Base-by-base conservation (phyloP, 2,797 vertebrate genomes). In the Melanotaenia maccullochi region DNA sequence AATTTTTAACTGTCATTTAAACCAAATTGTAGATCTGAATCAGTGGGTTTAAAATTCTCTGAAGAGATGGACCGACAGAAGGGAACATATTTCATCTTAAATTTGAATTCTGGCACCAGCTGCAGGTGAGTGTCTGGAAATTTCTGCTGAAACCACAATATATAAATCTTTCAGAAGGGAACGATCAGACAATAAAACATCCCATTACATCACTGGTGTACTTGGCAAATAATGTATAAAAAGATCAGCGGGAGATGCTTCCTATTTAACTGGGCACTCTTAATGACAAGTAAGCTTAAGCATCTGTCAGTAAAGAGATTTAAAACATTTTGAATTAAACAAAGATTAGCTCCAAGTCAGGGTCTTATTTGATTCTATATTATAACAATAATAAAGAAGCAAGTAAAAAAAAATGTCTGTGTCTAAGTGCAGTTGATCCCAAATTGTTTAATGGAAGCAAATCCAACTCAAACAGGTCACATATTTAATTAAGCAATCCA, bases 1-100 rank as follows among this genome's bases (percentile, higher is more conserved):
- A 90, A 97, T 97, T 96, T 95, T 96, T 97, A 96, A 96, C 96
- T 96, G 96, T 96, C 97, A 96, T 94, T 96, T 96, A 95, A 97
- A 96, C 94, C 87, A 92, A 94, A 96, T 96, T 95, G 93, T 85
- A 90, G 94, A 95, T 93, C 94, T 93, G 93, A 95, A 95, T 94
- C 92, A 93, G 92, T 80, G 90, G 90, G 92, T 68, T 85, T 94
- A 93, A 90, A 92, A 93, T 86, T 85, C 90, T 96, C 96, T 88
- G 91, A 95, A 95, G 95, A 90, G 93, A 93, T 83, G 68, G 90
- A 86, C 91, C 93, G 92, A 92, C 93, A 89, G 91, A 69, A 75
- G 87, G 84, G 90, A 91, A 94, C 94, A 95, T 88, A 90, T 94
- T 95, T 96, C 94, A 94, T 93, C 87, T 86, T 89, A 92, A 90